phyloP scores from a whole-genome alignment of 2,888 invertebrate genomes.

The Andrena haemorrhoa region DNA sequence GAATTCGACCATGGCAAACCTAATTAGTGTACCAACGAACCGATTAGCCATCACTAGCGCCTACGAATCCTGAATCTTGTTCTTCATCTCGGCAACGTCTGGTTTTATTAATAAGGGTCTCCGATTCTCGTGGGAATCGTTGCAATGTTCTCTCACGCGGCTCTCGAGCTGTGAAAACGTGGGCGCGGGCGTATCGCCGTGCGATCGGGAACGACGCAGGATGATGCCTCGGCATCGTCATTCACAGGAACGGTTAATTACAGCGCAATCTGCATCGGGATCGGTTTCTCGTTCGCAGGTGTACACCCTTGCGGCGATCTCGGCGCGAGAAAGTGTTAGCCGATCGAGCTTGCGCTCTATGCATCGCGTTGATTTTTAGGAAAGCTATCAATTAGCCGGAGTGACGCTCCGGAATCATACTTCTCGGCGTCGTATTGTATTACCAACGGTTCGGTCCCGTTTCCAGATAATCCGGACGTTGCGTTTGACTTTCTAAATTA shows the following conservation, averaged over 20 bases:
- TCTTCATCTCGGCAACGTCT: conserved; percentile 65
- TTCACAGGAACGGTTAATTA: conserved; percentile 62
- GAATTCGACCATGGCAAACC: background rate
- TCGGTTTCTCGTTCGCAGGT: conserved; percentile 29
- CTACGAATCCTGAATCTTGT: background rate
- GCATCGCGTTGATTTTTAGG: background rate
- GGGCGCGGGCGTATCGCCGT: conserved; percentile 51
- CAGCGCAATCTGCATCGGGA: conserved; percentile 36
- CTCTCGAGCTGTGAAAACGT: conserved; percentile 47
- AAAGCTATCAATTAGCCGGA: conserved; percentile 12
- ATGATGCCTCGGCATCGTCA: conserved; percentile 52
- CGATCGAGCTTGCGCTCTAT: conserved; percentile 1
- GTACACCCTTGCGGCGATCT: conserved; percentile 7
- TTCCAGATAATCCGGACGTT: background rate
- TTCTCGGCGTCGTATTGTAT: background rate
- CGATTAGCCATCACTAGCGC: background rate
- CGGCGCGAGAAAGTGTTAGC: conserved; percentile 37
- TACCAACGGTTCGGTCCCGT: background rate
- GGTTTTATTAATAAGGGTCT: conserved; percentile 75
- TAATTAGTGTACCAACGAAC: background rate
- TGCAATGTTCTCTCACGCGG: conserved; percentile 61
- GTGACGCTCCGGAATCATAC: background rate
- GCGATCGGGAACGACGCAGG: conserved; percentile 54
- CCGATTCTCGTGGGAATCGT: conserved; percentile 75
- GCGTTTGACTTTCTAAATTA: conserved; percentile 43